Conservation (phyloP, 2,888 invertebrate genomes). For the Smittia sp. region DNA sequence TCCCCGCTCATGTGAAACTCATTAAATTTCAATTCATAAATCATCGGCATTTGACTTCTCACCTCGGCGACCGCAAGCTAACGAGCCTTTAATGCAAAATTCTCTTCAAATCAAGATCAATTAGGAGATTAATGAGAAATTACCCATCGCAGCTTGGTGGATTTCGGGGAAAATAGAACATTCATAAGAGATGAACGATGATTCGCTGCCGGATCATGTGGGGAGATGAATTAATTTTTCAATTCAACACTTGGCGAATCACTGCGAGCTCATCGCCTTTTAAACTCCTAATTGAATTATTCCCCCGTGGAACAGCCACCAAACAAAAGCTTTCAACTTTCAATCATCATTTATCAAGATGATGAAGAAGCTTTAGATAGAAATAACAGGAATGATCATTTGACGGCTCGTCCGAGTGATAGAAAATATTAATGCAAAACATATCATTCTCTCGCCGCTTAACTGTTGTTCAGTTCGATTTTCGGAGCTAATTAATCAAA, state of each 20-base stretch:
- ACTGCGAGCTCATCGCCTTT: too few relatives aligned
- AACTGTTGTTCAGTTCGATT: conserved; percentile 35
- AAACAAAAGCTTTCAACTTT: neutral
- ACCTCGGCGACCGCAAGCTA: too few relatives aligned
- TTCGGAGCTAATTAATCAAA: conserved; percentile 34
- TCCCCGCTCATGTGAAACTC: neutral
- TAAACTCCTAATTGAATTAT: neutral
- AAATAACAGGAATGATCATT: neutral
- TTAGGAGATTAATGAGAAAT: too few relatives aligned
- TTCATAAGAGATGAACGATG: too few relatives aligned
- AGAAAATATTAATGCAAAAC: neutral
- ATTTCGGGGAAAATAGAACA: too few relatives aligned
- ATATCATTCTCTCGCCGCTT: neutral
- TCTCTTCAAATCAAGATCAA: too few relatives aligned
- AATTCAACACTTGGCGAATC: too few relatives aligned
- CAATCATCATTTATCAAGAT: neutral
- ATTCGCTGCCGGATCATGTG: too few relatives aligned
- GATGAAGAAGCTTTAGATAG: neutral
- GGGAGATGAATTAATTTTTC: too few relatives aligned
- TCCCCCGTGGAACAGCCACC: neutral
- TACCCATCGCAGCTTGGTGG: too few relatives aligned
- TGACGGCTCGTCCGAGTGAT: neutral
- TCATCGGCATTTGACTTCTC: neutral
- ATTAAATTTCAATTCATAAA: neutral
- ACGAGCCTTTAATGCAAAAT: too few relatives aligned